These are phyloP conservation scores for Epinephelus malabaricus DNA, from an alignment of 2,797 vertebrate genomes.

Conservation along the genomic window DNA sequence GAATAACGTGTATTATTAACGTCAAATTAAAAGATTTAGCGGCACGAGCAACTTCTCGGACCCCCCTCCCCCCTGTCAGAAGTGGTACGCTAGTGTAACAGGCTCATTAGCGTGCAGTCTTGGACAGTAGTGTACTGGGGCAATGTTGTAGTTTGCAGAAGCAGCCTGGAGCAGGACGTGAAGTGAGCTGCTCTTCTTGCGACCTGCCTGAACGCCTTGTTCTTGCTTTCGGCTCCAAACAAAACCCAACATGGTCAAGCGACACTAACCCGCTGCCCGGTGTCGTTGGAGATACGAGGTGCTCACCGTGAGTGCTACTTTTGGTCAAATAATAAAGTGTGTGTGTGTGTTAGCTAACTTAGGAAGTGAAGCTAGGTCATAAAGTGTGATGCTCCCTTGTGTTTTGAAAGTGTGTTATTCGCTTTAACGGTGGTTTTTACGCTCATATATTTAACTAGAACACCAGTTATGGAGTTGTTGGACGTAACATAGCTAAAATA, in stretches of 20 bases:
- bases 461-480: neutral
- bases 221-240: constrained; percentile 30
- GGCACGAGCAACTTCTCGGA: neutral
- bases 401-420: constrained; percentile 27
- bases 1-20: rapidly evolving
- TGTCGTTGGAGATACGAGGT: constrained; percentile 41
- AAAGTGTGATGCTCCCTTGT: constrained; percentile 24
- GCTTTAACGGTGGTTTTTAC: neutral
- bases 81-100: constrained; percentile 62
- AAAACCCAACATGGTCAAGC: constrained; percentile 55
- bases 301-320: constrained; percentile 72
- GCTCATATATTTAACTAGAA: neutral
- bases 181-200: constrained; percentile 39
- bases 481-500: constrained; percentile 15
- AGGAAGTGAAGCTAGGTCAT: neutral
- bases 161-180: constrained; percentile 46
- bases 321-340: constrained; percentile 33
- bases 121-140: constrained; percentile 61
- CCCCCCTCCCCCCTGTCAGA: constrained; percentile 2
- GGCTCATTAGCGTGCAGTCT: constrained; percentile 72
- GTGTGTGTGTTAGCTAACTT: constrained; percentile 26
- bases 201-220: constrained; percentile 46
- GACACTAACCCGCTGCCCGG: constrained; percentile 48
- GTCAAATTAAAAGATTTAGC: rapidly evolving
- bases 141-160: constrained; percentile 71